These are phyloP conservation scores for Drosophila hawaiiensis DNA, from an alignment of 2,888 invertebrate genomes.

Conservation along the genomic window DNA sequence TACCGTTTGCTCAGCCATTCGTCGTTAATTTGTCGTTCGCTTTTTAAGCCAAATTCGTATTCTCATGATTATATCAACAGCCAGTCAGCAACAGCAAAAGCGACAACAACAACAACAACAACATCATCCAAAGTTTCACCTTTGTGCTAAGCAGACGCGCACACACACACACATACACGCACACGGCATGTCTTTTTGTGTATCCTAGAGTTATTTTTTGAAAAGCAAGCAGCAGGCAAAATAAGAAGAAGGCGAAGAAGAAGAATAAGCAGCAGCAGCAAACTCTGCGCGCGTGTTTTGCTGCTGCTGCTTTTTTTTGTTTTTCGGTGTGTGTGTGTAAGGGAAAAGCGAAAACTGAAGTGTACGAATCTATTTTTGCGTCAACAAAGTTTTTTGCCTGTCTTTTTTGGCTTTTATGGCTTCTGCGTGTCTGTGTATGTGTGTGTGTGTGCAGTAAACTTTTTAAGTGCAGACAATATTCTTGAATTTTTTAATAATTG, in stretches of 20 bases:
- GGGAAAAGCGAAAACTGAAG: conserved; percentile 42
- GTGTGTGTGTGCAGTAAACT: conserved; percentile 40
- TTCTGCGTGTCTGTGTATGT: conserved; percentile 17
- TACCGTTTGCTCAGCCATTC: conserved; percentile 49
- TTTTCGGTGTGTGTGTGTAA: conserved; percentile 12
- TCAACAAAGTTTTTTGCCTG: conserved; percentile 51
- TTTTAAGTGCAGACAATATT: conserved; percentile 52
- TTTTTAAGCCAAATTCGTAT: conserved; percentile 71
- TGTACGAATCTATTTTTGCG: conserved; percentile 73
- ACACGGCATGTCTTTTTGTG: conserved; percentile 76
- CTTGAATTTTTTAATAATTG: conserved; percentile 57
- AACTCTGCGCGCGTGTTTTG: conserved; percentile 57
- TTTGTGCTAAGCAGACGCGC: conserved; percentile 61
- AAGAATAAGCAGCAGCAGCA: conserved; percentile 30
- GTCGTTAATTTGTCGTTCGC: conserved; percentile 73
- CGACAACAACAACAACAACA: conserved; percentile 19
- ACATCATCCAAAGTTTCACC: conserved; percentile 69
- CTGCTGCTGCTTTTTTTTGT: conserved; percentile 29
- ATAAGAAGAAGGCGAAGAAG: conserved; percentile 41
- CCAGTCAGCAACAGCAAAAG: conserved; percentile 49
- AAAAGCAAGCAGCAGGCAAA: conserved; percentile 59
- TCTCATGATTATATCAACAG: conserved; percentile 70
- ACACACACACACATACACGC: conserved; percentile 30
- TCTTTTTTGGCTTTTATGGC: conserved; percentile 54
- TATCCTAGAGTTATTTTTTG: conserved; percentile 80